Base-by-base conservation (phyloP, 1,140 invertebrate species). In the Drosophila arawakana region DNA sequence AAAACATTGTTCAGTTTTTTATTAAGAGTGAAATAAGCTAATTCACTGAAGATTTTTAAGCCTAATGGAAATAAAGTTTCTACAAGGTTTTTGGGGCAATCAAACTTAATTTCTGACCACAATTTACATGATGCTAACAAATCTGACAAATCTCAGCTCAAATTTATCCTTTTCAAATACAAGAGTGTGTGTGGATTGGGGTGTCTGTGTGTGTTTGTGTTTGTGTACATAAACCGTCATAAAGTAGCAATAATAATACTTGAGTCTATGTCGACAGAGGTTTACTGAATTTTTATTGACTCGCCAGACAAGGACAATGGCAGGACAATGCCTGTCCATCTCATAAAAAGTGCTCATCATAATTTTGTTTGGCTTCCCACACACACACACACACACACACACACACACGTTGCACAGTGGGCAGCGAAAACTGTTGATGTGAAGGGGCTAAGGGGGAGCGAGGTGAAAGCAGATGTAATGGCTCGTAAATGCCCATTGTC, bases 271-370 rank as follows among this genome's bases (percentile, higher is more conserved):
- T 84, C 71, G 78, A 84, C 78, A 89, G 66, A 72, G 80, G 75
- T 84, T 89, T 89, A 90, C 84, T 89, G 80, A 89, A 84, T 90
- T 89, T 89, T 89, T 89, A 89, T 89, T 89, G 84, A 89, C 85
- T 84, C 69, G 65, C 59, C 49, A 34, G 39, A 60, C 39, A n/a
- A 58, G 59, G 46, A 41, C 62, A 60, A 46, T 39, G 18, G 13
- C 46, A 60, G 71, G 59, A 63, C 80, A 83, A 78, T 89, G 68
- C 52, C 74, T 75, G 50, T 73, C 68, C 61, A 71, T 50, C 81
- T 71, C 83, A 89, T 89, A 89, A 89, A 30, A 84, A 89, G 80
- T 65, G 80, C 46, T 88, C 84, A 76, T 89, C 84, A 89, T 89
- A 89, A 89, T 89, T 89, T 84, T 68, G 66, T 78, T 55, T 80